These are phyloP conservation scores for Phylloscopus trochilus DNA, from an alignment of 2,113 vertebrate genomes.

Conservation along the genomic window DNA sequence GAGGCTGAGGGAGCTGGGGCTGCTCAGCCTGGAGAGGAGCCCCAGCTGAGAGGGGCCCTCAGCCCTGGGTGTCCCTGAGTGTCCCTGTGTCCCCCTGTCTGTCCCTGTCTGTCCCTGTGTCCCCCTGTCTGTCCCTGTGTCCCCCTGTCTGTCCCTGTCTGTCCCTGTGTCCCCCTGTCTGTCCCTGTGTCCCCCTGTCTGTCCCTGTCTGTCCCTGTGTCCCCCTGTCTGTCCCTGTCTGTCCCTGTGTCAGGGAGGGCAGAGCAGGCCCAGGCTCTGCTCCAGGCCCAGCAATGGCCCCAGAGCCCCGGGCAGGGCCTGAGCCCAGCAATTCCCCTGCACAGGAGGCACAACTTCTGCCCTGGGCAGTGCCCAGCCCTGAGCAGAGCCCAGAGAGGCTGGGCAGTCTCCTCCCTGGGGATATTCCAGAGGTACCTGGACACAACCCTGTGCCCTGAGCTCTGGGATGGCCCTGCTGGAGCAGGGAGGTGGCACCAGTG, in stretches of 20 bases:
- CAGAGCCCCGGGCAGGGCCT: not conserved
- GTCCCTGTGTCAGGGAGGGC: not conserved
- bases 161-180: not conserved
- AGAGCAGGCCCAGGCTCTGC: not conserved
- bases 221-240: not conserved
- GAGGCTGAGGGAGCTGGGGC: not conserved
- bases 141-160: not conserved
- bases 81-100: too few species aligned
- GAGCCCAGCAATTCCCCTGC: not conserved
- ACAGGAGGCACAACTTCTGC: not conserved
- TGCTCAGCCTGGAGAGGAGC: not conserved
- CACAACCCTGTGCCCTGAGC: not conserved
- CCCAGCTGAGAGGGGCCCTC: not conserved
- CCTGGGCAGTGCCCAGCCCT: not conserved
- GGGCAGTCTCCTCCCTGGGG: not conserved
- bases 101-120: not conserved
- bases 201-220: too few species aligned
- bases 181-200: not conserved
- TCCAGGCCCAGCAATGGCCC: not conserved
- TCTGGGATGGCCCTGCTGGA: not conserved
- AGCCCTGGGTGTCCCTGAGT: not conserved
- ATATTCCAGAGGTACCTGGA: not conserved
- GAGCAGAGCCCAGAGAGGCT: not conserved
- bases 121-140: too few species aligned
- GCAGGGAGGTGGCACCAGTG: not conserved